Evolutionary conservation across 2,888 invertebrate species (phyloP), one percentile per base, ranked within the genome.

Genomic region (Cantharis rufa): DNA sequence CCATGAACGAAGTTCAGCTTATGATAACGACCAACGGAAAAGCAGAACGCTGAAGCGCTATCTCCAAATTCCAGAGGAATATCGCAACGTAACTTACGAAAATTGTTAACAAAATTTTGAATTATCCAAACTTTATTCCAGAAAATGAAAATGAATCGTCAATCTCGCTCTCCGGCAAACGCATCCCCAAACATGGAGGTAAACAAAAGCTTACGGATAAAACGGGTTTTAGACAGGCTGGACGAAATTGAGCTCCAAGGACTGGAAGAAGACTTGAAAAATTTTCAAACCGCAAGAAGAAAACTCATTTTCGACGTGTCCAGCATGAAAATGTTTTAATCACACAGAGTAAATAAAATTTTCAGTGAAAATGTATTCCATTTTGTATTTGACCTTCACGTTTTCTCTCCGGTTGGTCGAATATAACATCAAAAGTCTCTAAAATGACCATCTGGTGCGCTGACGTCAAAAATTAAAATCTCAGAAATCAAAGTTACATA

Each of bases 201-300:
- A 2, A 48, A 5, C n/a, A n/a, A 48, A n/a, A 16, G 32, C 13
- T 27, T 63, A 15, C 70, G 69, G 7, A 71, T 78, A n/a, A 72
- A 71, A 15, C 15, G 70, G 5, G 72, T 77, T 18, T 75, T 82
- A n/a, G 77, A 72, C 13, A 78, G 80, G 70, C 62, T 82, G 62
- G 82, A 82, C 24, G 15, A 70, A 16, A 73, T 68, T 27, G 82
- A 82, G 63, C 72, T 78, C 10, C 27, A 63, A 11, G 79, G 75
- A 18, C 78, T 82, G 15, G 79, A 80, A 18, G 63, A 27, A 7
- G 82, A 82, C 15, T 69, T 82, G 16, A 76, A 62, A 21, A 69
- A 71, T 10, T 81, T 82, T 48, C 82, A 82, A n/a, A 77, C 68
- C 15, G 81, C 81, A 3, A 71, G 82, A 21, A 75, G 82, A 69